Conservation (phyloP, 2,888 invertebrate species). For the Coelinius sp. region DNA sequence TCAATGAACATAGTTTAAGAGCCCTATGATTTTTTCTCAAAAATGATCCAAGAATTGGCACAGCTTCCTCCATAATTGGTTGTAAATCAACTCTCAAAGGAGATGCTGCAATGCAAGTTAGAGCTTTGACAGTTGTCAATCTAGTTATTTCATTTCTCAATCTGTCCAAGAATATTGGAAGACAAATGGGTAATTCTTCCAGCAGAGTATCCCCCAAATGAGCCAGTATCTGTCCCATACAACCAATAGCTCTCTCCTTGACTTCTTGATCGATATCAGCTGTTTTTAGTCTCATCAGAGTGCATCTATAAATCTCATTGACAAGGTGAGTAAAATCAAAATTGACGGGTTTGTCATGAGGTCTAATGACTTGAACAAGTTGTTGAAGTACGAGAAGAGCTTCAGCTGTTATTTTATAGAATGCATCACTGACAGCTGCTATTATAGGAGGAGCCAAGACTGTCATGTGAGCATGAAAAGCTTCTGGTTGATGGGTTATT, state of each 20-base stretch:
- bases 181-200: constrained; percentile 85
- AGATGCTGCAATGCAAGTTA: constrained; percentile 94
- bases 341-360: constrained; percentile 75
- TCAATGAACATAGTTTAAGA: constrained; percentile 90
- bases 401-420: constrained; percentile 99
- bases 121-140: constrained; percentile 94
- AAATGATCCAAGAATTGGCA: constrained; percentile 94
- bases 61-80: constrained; percentile 87
- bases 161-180: constrained; percentile 96
- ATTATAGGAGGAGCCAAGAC: constrained; percentile 88
- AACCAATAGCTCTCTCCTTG: constrained; percentile 97
- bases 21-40: constrained; percentile 97
- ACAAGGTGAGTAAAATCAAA: constrained; percentile 87
- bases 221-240: constrained; percentile 95
- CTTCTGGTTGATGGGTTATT: constrained; percentile 82
- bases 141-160: constrained; percentile 97
- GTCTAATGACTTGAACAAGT: constrained; percentile 93
- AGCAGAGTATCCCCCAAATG: constrained; percentile 90
- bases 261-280: constrained; percentile 99
- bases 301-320: constrained; percentile 85
- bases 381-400: constrained; percentile 94
- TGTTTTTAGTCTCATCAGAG: constrained; percentile 87
- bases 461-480: constrained; percentile 86
- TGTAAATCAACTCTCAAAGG: constrained; percentile 87
- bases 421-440: constrained; percentile 92